phyloP scores from a whole-genome alignment of 2,797 vertebrate species.

The Florisuga fusca region DNA sequence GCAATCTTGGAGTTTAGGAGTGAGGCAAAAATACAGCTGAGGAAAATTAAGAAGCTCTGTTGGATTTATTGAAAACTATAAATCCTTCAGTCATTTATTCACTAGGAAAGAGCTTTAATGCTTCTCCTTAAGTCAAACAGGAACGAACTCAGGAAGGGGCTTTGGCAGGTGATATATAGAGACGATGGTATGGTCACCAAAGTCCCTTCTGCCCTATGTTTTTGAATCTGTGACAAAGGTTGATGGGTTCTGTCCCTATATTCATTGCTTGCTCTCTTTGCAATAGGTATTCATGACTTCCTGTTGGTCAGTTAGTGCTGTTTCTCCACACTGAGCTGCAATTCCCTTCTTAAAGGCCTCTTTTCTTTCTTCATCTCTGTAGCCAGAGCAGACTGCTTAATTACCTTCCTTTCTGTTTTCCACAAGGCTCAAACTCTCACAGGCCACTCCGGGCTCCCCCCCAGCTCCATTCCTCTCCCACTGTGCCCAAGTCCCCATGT shows the following conservation, averaged over 20 bases:
- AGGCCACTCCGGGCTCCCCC: not conserved
- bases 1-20: not conserved
- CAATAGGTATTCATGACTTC: not conserved
- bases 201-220: not conserved
- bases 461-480: not conserved
- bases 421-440: not conserved
- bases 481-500: rapidly evolving
- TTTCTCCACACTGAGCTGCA: rapidly evolving
- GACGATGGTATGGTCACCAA: not conserved
- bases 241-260: not conserved
- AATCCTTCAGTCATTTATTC: not conserved
- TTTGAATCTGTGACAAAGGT: not conserved
- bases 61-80: not conserved
- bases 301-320: not conserved
- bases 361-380: not conserved
- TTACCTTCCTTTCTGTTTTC: not conserved
- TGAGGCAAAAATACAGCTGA: not conserved
- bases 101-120: not conserved
- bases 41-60: not conserved
- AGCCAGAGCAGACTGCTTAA: not conserved
- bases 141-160: not conserved
- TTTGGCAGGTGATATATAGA: not conserved
- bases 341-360: not conserved
- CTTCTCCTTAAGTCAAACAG: not conserved
- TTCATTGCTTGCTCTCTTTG: not conserved